Percentiles rank a stretch among this genome's conserved stretches.
These are phyloP conservation scores for Helobdella robusta DNA, from an alignment of 2,888 invertebrate species.

Conservation along the genomic window DNA sequence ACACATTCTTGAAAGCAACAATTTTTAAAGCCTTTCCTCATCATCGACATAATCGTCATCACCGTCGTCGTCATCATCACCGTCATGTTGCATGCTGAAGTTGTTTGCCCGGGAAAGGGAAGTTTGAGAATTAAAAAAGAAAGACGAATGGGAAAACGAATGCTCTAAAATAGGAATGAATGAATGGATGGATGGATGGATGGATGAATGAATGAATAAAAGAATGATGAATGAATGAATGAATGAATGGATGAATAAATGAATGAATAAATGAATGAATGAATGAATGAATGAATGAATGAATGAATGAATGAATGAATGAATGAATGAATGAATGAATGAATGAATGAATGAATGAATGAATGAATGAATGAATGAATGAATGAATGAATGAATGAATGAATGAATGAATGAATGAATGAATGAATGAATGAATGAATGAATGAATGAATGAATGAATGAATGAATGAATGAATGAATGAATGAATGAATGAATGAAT, in stretches of 20 bases:
- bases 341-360: neutral
- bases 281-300: neutral
- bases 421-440: neutral
- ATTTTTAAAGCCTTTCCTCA: too few species aligned
- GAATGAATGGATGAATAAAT: too few species aligned
- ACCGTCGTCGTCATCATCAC: conserved; percentile 11
- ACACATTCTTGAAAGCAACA: too few species aligned
- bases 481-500: neutral
- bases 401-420: neutral
- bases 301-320: neutral
- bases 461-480: neutral
- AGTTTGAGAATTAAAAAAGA: neutral
- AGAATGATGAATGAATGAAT: too few species aligned
- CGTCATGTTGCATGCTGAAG: neutral
- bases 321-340: neutral
- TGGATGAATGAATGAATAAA: too few species aligned
- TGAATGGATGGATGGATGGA: too few species aligned
- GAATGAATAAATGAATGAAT: neutral
- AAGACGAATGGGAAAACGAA: neutral
- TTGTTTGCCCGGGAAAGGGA: neutral
- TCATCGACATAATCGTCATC: conserved; percentile 19
- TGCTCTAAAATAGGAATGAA: neutral
- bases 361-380: too few species aligned
- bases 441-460: neutral
- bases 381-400: neutral